Percentiles rank a stretch among this genome's conserved stretches.
Evolutionary conservation across 2,113 vertebrate genomes (phyloP).

Genomic region (human (Homo sapiens)): DNA sequence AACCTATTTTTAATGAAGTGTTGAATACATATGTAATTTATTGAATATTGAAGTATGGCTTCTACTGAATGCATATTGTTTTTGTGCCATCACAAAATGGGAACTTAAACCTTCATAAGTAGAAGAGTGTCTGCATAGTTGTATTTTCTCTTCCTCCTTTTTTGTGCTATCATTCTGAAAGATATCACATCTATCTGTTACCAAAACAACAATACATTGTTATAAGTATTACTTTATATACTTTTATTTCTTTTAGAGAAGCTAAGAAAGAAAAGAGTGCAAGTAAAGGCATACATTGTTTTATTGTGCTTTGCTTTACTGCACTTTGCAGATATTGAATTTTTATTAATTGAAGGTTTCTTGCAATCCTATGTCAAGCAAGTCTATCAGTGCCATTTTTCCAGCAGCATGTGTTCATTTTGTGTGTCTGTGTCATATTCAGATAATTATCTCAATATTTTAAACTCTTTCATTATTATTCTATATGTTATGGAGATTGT

Average conservation of each 20-base stretch:
- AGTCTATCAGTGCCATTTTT: too few species aligned
- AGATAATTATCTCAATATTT: background rate
- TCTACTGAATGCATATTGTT: background rate
- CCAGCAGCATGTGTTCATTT: background rate
- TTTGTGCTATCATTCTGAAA: background rate
- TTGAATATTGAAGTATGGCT: background rate
- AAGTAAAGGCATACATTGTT: background rate
- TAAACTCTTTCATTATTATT: background rate
- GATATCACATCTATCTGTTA: background rate
- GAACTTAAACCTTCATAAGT: background rate
- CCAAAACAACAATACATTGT: background rate
- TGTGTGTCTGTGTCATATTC: background rate
- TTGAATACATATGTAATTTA: background rate
- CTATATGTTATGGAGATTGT: background rate
- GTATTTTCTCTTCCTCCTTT: background rate
- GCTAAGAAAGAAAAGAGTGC: background rate
- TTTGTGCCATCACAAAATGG: background rate
- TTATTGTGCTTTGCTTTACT: background rate
- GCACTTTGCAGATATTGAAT: too few species aligned
- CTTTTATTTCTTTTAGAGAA: background rate
- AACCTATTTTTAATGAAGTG: background rate
- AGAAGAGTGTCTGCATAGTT: background rate
- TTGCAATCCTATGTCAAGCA: too few species aligned
- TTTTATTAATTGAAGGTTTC: too few species aligned
- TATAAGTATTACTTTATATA: background rate